phyloP scores from a whole-genome alignment of 2,888 invertebrate genomes.

The Parnassius orleans region DNA sequence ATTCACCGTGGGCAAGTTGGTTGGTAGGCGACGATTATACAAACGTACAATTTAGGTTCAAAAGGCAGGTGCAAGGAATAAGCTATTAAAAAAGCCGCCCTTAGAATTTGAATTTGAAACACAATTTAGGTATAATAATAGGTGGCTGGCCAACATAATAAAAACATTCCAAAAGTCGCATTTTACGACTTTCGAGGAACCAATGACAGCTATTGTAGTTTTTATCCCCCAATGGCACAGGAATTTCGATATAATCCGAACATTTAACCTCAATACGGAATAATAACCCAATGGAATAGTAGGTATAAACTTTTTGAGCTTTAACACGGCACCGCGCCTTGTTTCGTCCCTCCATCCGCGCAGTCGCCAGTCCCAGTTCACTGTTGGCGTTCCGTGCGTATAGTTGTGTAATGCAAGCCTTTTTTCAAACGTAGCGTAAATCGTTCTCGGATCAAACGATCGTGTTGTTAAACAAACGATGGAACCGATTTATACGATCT shows the following conservation, averaged over 20 bases:
- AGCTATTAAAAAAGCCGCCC: conserved; percentile 12
- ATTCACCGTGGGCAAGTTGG: too few relatives aligned
- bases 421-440: conserved; percentile 1
- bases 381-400: conserved; percentile 2
- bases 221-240: conserved; percentile 11
- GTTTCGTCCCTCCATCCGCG: conserved; percentile 11
- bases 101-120: conserved; percentile 4
- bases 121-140: conserved; percentile 3
- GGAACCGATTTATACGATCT: conserved; percentile 20
- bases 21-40: too few relatives aligned
- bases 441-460: conserved; percentile 20
- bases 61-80: conserved; percentile 16
- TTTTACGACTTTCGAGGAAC: conserved; percentile 21
- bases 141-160: conserved; percentile 21
- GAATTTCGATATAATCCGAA: conserved; percentile 24
- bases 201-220: conserved; percentile 20
- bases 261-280: conserved; percentile 23
- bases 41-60: too few relatives aligned
- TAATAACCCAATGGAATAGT: conserved; percentile 21
- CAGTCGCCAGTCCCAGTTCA: conserved; percentile 11
- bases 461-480: conserved; percentile 26
- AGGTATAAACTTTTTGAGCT: conserved; percentile 21
- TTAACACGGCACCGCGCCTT: conserved; percentile 9
- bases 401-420: conserved; percentile 3
- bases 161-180: conserved; percentile 18